Percentiles rank a stretch among this genome's conserved stretches.
phyloP scores from a whole-genome alignment of 2,888 invertebrate species.

The Polymixis lichenea region DNA sequence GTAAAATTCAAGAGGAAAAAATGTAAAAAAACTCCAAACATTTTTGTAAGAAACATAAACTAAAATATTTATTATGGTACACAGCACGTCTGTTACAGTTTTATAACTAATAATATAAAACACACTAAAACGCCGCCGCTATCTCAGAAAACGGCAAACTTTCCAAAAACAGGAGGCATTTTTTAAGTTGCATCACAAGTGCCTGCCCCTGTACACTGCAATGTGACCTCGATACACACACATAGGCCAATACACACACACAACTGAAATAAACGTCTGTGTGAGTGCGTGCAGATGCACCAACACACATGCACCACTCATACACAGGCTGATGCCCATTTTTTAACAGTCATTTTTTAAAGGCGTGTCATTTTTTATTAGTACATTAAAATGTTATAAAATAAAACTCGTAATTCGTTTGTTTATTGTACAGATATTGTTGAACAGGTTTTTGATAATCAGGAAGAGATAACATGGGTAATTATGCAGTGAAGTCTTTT shows the following conservation, averaged over 20 bases:
- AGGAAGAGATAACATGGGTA: conserved; percentile 58
- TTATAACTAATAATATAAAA: conserved; percentile 61
- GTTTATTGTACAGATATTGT: conserved; percentile 65
- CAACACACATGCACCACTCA: conserved; percentile 69
- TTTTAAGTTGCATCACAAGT: conserved; percentile 81
- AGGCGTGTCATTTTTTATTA: conserved; percentile 57
- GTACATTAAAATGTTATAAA: conserved; percentile 68
- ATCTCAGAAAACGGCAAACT: conserved; percentile 70
- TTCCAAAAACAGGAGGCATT: conserved; percentile 79
- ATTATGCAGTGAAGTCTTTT: conserved; percentile 36
- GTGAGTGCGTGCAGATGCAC: conserved; percentile 75
- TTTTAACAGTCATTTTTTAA: conserved; percentile 66
- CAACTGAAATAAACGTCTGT: conserved; percentile 62
- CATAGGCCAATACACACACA: conserved; percentile 69
- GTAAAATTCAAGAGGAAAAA: conserved; percentile 2
- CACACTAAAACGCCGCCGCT: conserved; percentile 60
- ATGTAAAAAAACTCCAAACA: background rate
- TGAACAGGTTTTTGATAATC: conserved; percentile 59
- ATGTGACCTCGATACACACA: conserved; percentile 87
- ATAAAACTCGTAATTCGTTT: conserved; percentile 64
- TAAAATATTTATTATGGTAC: conserved; percentile 51
- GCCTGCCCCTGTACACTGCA: conserved; percentile 78
- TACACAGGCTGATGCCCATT: conserved; percentile 77
- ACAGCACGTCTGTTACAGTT: conserved; percentile 45
- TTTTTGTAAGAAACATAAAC: conserved; percentile 38